Percentiles rank a stretch among this genome's conserved stretches.
These are phyloP conservation scores for Harlomillsia oculata DNA, from an alignment of 1,140 invertebrate genomes.

Conservation along the genomic window DNA sequence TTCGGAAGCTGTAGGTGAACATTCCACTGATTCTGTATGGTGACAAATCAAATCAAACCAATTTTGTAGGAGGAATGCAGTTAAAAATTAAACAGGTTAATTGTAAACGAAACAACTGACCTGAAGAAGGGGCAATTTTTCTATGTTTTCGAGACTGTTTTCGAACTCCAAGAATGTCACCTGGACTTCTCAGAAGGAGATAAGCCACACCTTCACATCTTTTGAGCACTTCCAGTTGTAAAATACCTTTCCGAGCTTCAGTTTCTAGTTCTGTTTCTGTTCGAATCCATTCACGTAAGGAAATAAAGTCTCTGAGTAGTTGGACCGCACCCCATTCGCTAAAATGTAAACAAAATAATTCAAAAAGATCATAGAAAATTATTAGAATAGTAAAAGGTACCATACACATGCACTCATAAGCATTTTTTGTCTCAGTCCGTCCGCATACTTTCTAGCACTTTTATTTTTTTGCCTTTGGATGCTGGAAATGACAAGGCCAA, in stretches of 20 bases:
- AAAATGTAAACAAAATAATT: too few species aligned
- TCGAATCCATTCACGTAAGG: conserved; percentile 35
- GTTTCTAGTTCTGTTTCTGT: conserved; percentile 24
- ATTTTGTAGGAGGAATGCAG: too few species aligned
- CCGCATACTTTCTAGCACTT: too few species aligned
- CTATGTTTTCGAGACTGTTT: conserved; percentile 24
- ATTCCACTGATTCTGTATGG: not conserved
- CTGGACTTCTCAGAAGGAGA: conserved; percentile 32
- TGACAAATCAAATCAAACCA: too few species aligned
- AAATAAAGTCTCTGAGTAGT: conserved; percentile 33
- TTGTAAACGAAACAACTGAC: conserved; percentile 1
- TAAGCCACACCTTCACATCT: conserved; percentile 35
- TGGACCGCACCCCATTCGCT: conserved; percentile 54
- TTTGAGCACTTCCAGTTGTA: conserved; percentile 34
- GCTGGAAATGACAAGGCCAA: too few species aligned
- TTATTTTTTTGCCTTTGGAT: too few species aligned
- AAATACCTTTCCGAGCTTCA: conserved; percentile 29
- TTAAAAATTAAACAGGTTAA: not conserved
- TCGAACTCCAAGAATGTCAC: conserved; percentile 35
- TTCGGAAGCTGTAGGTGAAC: conserved; percentile 12
- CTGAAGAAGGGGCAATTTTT: conserved; percentile 24
- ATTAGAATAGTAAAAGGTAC: too few species aligned
- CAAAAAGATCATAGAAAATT: too few species aligned
- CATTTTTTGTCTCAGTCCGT: too few species aligned
- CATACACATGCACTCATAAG: too few species aligned